Conservation (phyloP, 1,140 invertebrate genomes). For the Plectrocnemia conspersa region DNA sequence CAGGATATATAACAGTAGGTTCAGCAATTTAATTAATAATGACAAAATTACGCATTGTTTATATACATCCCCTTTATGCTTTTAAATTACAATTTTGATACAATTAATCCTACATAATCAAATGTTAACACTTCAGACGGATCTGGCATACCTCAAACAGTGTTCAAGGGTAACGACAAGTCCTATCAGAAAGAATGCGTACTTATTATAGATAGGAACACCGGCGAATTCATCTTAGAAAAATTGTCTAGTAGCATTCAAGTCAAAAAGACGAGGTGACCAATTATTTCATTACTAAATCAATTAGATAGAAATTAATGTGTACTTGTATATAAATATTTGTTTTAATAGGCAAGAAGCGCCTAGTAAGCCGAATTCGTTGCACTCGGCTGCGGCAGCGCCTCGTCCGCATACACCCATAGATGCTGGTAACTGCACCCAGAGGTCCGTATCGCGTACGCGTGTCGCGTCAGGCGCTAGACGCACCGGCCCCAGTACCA, state of each 20-base stretch:
- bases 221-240: slow-evolving; percentile 89
- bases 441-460: slow-evolving; percentile 60
- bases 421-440: slow-evolving; percentile 51
- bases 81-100: no score
- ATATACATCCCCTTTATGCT: no score
- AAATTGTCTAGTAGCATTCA: slow-evolving; percentile 85
- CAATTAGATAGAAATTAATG: neutral
- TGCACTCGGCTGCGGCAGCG: slow-evolving; percentile 45
- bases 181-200: slow-evolving; percentile 91
- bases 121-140: slow-evolving; percentile 56
- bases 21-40: no score
- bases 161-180: slow-evolving; percentile 89
- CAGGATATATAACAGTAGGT: no score
- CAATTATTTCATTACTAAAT: slow-evolving; percentile 2
- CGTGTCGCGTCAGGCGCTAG: slow-evolving; percentile 59
- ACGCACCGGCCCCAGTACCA: slow-evolving; percentile 36
- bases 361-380: slow-evolving; percentile 40
- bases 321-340: neutral
- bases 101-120: neutral
- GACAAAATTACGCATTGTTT: no score
- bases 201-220: slow-evolving; percentile 85
- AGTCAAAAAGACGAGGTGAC: slow-evolving; percentile 88
- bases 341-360: slow-evolving; percentile 44
- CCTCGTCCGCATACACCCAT: slow-evolving; percentile 48
- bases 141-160: slow-evolving; percentile 80